Percentiles rank a stretch among this genome's conserved stretches.
Conservation (phyloP, 2,797 vertebrate genomes). For the Poeciliopsis turneri region DNA sequence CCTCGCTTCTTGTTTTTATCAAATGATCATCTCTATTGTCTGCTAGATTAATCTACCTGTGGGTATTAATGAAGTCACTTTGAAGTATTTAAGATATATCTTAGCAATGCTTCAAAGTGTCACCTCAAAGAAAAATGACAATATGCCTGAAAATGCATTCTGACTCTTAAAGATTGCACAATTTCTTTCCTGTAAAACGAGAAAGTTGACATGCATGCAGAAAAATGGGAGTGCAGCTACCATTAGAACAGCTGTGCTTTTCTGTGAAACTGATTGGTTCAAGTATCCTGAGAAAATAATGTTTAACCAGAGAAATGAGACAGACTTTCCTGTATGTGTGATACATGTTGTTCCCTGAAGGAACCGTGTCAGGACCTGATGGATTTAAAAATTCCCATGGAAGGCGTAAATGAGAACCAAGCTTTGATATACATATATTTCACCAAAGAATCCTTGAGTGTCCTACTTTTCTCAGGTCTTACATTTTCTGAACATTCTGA, state of each 20-base stretch:
- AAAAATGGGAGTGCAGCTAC: not conserved
- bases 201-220: not conserved
- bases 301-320: constrained; percentile 5
- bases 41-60: not conserved
- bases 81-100: not conserved
- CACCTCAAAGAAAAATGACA: not conserved
- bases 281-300: not conserved
- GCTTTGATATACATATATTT: not conserved
- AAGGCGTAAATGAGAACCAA: not conserved
- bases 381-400: not conserved
- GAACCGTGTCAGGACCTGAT: not conserved
- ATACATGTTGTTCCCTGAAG: not conserved
- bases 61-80: not conserved
- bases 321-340: not conserved
- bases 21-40: not conserved
- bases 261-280: not conserved
- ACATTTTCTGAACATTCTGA: not conserved
- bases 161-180: not conserved
- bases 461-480: not conserved
- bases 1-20: not conserved
- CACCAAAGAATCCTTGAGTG: not conserved
- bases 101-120: not conserved
- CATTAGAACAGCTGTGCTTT: not conserved
- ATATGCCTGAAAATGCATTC: not conserved
- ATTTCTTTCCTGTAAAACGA: not conserved